Conservation (phyloP, 2,113 vertebrate genomes). For the Labeo rohita region DNA sequence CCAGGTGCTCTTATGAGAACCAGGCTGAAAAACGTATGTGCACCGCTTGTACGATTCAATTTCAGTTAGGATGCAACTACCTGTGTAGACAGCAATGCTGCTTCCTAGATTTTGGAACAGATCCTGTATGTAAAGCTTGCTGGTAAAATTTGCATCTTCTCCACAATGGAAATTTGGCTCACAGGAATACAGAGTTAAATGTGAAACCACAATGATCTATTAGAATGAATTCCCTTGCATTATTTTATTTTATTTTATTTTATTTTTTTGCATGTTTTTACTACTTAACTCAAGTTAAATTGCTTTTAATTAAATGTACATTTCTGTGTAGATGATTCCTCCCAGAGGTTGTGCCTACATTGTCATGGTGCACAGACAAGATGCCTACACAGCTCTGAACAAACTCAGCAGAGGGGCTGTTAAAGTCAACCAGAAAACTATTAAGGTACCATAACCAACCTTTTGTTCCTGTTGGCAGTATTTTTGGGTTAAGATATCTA, state of each 20-base stretch:
- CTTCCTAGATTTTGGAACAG: background rate
- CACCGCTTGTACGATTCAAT: background rate
- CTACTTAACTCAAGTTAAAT: background rate
- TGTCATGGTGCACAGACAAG: constrained; percentile 95
- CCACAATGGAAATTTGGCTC: background rate
- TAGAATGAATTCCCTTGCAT: background rate
- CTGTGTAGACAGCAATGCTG: background rate
- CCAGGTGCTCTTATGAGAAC: too few species aligned
- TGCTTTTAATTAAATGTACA: background rate
- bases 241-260: too few species aligned
- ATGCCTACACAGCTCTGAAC: constrained; percentile 90
- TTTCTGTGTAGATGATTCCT: constrained; percentile 90
- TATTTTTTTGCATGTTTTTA: background rate
- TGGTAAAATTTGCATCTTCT: background rate
- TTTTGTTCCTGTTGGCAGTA: background rate
- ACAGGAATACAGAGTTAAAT: background rate
- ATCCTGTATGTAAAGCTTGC: background rate
- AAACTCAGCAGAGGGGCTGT: constrained; percentile 89
- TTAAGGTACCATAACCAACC: constrained; percentile 82
- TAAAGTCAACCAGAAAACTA: constrained; percentile 95
- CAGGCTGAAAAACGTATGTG: too few species aligned
- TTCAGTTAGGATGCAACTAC: background rate
- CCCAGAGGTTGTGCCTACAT: constrained; percentile 97
- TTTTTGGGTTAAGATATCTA: background rate
- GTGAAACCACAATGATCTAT: too few species aligned